Conservation (phyloP, 2,113 vertebrate genomes). For the Malurus alboscapulatus region DNA sequence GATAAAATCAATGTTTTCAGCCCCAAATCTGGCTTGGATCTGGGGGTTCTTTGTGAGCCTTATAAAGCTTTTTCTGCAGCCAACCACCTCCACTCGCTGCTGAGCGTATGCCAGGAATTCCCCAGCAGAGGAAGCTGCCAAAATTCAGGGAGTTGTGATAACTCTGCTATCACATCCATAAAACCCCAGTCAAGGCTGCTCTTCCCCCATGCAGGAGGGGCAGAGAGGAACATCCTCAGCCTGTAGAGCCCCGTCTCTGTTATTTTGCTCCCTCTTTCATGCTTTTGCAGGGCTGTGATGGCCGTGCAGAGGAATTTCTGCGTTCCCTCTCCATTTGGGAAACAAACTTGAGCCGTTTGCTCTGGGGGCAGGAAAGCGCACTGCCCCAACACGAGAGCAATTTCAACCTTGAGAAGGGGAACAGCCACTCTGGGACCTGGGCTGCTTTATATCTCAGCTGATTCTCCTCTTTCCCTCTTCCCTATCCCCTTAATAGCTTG, state of each 20-base stretch:
- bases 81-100: background rate
- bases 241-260: accelerated
- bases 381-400: background rate
- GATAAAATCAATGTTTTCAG: background rate
- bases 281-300: background rate
- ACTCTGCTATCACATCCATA: background rate
- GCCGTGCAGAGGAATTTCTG: background rate
- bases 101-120: background rate
- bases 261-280: background rate
- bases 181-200: accelerated
- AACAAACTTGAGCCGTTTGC: background rate
- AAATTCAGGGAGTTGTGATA: background rate
- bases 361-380: background rate
- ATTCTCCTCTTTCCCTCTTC: slow-evolving; percentile 57
- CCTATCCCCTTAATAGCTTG: slow-evolving; percentile 61
- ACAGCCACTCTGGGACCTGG: slow-evolving; percentile 16
- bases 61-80: background rate
- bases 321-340: background rate
- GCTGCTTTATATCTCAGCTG: slow-evolving; percentile 63
- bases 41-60: slow-evolving; percentile 2
- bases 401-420: slow-evolving; percentile 22
- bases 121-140: background rate
- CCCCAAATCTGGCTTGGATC: background rate
- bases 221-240: background rate
- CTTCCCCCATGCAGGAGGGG: accelerated